phyloP scores from a whole-genome alignment of 2,888 invertebrate species.

The Cotesia congregata region DNA sequence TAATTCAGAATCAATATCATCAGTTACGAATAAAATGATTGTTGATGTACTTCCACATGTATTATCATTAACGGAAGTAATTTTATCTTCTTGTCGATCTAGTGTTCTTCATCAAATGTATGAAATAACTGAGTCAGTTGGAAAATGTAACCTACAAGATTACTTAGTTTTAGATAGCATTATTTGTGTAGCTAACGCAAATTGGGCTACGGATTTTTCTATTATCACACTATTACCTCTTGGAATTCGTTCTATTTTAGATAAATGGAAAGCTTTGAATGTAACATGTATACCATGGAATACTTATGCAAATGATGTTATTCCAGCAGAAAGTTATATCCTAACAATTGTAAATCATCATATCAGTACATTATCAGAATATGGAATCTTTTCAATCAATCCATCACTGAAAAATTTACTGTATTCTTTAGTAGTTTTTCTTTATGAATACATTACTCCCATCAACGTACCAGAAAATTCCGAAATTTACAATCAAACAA shows the following conservation, averaged over 20 bases:
- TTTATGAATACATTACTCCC: conserved; percentile 74
- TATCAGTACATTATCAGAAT: conserved; percentile 76
- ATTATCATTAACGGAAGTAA: conserved; percentile 76
- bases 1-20: conserved; percentile 53
- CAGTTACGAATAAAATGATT: conserved; percentile 68
- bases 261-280: conserved; percentile 75
- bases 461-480: conserved; percentile 76
- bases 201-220: conserved; percentile 71
- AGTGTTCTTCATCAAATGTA: conserved; percentile 71
- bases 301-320: conserved; percentile 81
- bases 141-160: conserved; percentile 71
- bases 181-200: conserved; percentile 68
- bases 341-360: conserved; percentile 81
- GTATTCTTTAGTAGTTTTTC: conserved; percentile 77
- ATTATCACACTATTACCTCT: conserved; percentile 73
- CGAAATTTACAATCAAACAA: conserved; percentile 76
- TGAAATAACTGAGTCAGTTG: conserved; percentile 64
- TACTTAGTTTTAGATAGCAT: conserved; percentile 69
- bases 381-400: conserved; percentile 74
- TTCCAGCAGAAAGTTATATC: conserved; percentile 87
- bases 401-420: conserved; percentile 78
- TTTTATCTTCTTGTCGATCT: conserved; percentile 71
- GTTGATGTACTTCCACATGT: conserved; percentile 79
- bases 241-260: conserved; percentile 73
- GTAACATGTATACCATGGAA: conserved; percentile 76